A percentile compares a stretch with the other conserved stretches of the same genome.
These are phyloP conservation scores for Syrrhaptes paradoxus DNA, from an alignment of 2,113 vertebrate species.

Conservation along the genomic window DNA sequence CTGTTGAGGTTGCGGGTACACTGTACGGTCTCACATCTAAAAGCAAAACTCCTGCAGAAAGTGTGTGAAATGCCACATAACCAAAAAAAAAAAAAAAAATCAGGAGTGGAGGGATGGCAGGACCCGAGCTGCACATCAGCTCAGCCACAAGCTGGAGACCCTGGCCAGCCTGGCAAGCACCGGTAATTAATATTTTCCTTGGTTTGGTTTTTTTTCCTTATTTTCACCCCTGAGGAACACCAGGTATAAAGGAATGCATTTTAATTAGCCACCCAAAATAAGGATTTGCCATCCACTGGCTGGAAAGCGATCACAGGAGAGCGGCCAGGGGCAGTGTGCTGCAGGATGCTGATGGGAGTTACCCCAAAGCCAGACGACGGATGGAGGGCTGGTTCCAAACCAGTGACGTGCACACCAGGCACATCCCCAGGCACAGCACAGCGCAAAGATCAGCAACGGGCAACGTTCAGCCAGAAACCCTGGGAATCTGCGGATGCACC, in stretches of 20 bases:
- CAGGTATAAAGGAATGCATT: background rate
- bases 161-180: background rate
- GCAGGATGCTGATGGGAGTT: background rate
- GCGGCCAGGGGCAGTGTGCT: background rate
- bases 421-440: background rate
- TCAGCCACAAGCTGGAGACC: background rate
- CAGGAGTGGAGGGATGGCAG: too few relatives aligned
- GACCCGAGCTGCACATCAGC: background rate
- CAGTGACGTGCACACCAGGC: background rate
- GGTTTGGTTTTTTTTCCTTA: background rate
- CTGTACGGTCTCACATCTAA: too few relatives aligned
- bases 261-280: background rate
- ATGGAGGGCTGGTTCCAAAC: background rate
- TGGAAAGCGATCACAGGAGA: background rate
- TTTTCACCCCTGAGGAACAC: background rate
- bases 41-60: too few relatives aligned
- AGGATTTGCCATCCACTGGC: background rate
- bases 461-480: background rate
- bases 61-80: too few relatives aligned
- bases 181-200: background rate
- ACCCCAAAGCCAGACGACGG: background rate
- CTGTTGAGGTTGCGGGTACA: background rate
- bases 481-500: background rate
- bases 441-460: background rate
- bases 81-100: too few relatives aligned